Evolutionary conservation across 2,797 vertebrate genomes (phyloP).

Genomic region (Thalassophryne amazonica): DNA sequence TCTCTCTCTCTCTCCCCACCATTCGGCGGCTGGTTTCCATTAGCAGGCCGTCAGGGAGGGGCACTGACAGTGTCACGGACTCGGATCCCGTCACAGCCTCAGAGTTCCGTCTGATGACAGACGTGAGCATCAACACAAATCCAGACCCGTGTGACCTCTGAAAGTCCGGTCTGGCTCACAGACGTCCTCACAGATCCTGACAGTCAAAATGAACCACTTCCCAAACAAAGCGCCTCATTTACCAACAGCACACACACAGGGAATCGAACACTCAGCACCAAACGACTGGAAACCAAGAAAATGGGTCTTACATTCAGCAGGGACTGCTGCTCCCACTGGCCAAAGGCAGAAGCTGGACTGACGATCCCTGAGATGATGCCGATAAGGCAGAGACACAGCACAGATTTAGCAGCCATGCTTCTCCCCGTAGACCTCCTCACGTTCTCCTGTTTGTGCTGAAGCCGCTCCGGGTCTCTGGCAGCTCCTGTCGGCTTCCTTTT

Average conservation of each 20-base stretch:
- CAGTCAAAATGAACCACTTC: neutral
- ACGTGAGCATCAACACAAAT: conserved; percentile 9
- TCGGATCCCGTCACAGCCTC: conserved; percentile 18
- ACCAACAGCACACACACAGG: too few relatives aligned
- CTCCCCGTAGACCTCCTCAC: conserved; percentile 16
- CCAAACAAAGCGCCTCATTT: too few relatives aligned
- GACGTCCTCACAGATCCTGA: neutral
- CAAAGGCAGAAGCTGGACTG: conserved; percentile 34
- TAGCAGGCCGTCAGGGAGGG: conserved; percentile 41
- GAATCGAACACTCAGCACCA: too few relatives aligned
- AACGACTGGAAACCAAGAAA: neutral
- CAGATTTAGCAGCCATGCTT: conserved; percentile 70
- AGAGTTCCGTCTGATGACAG: conserved; percentile 20
- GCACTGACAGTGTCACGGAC: conserved; percentile 40
- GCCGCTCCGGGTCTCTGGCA: conserved; percentile 54
- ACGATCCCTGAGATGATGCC: conserved; percentile 58
- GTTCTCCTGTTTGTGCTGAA: conserved; percentile 49
- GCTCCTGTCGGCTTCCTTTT: conserved; percentile 55
- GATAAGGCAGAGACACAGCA: conserved; percentile 56
- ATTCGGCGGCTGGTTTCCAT: conserved; percentile 64
- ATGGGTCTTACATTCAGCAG: conserved; percentile 61
- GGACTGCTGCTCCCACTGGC: conserved; percentile 47
- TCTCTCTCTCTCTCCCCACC: conserved; percentile 37
- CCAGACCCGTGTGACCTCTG: neutral
- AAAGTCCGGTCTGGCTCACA: neutral